These are phyloP conservation scores for Leptinotarsa defecta DNA, from an alignment of 1,140 invertebrate species.

Conservation along the genomic window DNA sequence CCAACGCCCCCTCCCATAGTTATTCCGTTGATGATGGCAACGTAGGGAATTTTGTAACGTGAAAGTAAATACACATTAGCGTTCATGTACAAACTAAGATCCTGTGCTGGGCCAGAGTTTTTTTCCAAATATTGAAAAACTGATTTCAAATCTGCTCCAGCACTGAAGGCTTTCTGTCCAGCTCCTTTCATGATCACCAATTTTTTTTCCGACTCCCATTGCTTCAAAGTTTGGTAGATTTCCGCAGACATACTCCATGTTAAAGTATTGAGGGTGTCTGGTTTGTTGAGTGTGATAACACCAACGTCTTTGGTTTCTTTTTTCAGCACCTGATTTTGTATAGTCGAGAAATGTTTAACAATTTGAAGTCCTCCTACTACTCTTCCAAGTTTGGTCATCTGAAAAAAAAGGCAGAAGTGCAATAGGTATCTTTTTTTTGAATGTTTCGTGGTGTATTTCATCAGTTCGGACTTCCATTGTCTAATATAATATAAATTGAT, in stretches of 20 bases:
- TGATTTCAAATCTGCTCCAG: conserved; percentile 78
- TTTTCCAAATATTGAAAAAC: neutral
- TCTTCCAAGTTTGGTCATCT: neutral
- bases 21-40: conserved; percentile 92
- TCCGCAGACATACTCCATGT: neutral
- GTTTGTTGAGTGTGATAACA: conserved; percentile 86
- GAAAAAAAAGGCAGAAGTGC: neutral
- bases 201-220: conserved; percentile 80
- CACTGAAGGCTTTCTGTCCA: conserved; percentile 94
- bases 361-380: neutral
- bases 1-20: conserved; percentile 97
- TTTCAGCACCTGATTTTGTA: neutral
- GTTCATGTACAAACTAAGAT: neutral
- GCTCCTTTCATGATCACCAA: conserved; percentile 85
- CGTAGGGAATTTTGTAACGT: conserved; percentile 83
- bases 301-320: conserved; percentile 63
- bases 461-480: no score
- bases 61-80: conserved; percentile 65
- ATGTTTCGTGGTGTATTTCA: no score
- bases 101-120: neutral
- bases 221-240: conserved; percentile 54
- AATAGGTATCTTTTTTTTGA: no score
- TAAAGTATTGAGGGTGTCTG: conserved; percentile 88
- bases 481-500: no score
- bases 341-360: neutral